Base-by-base conservation (phyloP, 2,113 vertebrate species). In the Scomber japonicus region DNA sequence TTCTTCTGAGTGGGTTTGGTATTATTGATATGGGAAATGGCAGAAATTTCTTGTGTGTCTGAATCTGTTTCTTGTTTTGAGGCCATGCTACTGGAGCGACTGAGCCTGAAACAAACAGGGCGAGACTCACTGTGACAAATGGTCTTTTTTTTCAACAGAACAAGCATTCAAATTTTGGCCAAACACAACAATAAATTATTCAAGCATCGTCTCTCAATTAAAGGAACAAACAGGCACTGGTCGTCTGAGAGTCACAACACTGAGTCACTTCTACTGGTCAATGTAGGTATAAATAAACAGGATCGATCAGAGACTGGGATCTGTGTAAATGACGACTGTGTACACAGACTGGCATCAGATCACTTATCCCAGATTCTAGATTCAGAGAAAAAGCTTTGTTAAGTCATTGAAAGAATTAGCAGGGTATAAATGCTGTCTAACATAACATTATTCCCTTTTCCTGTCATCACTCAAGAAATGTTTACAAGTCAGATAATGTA, bases 41-140 rank as follows among this genome's bases (percentile, higher is more conserved):
- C 92, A n/a, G 95, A 93, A 59, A 95, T 91, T 82, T 98, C 97
- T 92, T 97, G 97, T 0, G 96, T 96, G 86, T 98, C 97, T 4
- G 97, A 98, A 92, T 98, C 97, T 5, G 96, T 96, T 91, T 99
- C 97, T 93, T 97, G 97, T 92, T 97, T 97, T 89, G 97, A 97
- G 89, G 97, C 96, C 97, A 99, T 98, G 90, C 96, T 98, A 94
- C 95, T 96, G 88, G 97, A 96, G 89, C 95, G 96, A 81, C 96
- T 97, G 94, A 93, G 95, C 88, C 98, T 99, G 91, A 66, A 90
- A 92, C 64, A 83, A 67, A 88, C 46, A 57, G 50, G 30, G 62
- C 13, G 61, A 87, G 5, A 70, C 11, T 70, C 46, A 46, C 5
- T 3, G 56, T 71, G 49, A 82, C 21, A 81, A 49, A 57, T 2